These are phyloP conservation scores for Peromyscus eremicus DNA, from an alignment of 2,797 vertebrate genomes.

Conservation along the genomic window DNA sequence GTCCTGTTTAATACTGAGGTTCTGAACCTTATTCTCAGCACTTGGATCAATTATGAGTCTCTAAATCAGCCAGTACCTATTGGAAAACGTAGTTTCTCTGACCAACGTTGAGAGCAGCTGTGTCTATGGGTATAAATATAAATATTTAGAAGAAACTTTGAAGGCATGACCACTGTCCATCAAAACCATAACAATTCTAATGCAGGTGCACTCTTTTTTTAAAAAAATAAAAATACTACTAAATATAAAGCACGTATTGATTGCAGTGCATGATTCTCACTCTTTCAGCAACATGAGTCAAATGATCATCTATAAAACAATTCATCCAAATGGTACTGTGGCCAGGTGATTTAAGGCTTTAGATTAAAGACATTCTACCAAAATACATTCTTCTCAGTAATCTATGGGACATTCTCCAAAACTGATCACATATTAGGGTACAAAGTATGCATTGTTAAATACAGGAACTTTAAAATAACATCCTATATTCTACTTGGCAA, in stretches of 20 bases:
- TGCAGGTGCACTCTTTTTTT: not conserved
- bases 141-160: not conserved
- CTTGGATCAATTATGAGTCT: not conserved
- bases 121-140: not conserved
- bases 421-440: no score
- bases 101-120: not conserved
- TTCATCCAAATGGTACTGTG: rapidly evolving
- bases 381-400: not conserved
- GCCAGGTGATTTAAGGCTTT: not conserved
- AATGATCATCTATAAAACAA: not conserved
- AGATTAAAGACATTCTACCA: not conserved
- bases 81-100: not conserved
- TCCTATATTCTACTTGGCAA: no score
- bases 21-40: not conserved
- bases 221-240: not conserved
- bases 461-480: no score
- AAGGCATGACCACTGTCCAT: not conserved
- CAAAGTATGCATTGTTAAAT: no score
- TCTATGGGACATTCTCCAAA: not conserved
- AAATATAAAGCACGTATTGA: not conserved
- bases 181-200: not conserved
- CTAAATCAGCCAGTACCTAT: not conserved
- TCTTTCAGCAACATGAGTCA: not conserved
- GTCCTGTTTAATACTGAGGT: not conserved
- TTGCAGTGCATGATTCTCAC: not conserved